Base-by-base conservation (phyloP, 2,888 invertebrate genomes). In the Micropterix aruncella region DNA sequence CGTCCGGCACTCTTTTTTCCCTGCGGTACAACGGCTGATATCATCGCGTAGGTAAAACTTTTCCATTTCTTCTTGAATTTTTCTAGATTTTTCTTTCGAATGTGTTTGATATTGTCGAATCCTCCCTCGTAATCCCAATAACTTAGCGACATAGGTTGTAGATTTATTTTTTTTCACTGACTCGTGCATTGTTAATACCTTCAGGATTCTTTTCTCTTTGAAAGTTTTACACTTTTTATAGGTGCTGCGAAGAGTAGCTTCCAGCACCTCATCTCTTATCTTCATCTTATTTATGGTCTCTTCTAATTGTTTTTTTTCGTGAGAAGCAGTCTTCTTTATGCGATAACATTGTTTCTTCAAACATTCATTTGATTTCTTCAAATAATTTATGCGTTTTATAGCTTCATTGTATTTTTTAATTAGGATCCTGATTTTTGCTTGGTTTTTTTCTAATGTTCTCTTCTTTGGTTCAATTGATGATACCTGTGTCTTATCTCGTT, bases 11-110 rank as follows among this genome's bases (percentile, higher is more conserved):
- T 39, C 39, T 39, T n/a, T 39, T 39, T 18, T 17, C 17, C 39
- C 39, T 9, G 39, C 39, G 16, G 39, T 18, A 39, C 39, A 39
- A 9, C 39, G 16, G 16, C 41, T 38, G 4, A 38, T 36, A 15
- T 44, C 44, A 2, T 44, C 44, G 2, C 44, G 37, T 17, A 18
- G 36, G 7, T 44, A 44, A 3, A 44, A 44, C 17, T 9, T 17
- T n/a, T 37, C 37, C 7, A 44, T 44, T 2, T 41, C 40, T 14
- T 42, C n/a, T 18, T 37, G 42, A 42, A 42, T 38, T 38, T 42
- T 18, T 37, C 15, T 37, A 42, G 16, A 42, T n/a, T n/a, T n/a
- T n/a, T n/a, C n/a, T n/a, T n/a, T n/a, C n/a, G n/a, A n/a, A n/a
- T n/a, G n/a, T n/a, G 18, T 37, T 3, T 37, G 18, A 42, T 14